Evolutionary conservation across 1,140 invertebrate species (phyloP), one percentile per base, ranked within the genome.

Genomic region (Drosophila murphyi): DNA sequence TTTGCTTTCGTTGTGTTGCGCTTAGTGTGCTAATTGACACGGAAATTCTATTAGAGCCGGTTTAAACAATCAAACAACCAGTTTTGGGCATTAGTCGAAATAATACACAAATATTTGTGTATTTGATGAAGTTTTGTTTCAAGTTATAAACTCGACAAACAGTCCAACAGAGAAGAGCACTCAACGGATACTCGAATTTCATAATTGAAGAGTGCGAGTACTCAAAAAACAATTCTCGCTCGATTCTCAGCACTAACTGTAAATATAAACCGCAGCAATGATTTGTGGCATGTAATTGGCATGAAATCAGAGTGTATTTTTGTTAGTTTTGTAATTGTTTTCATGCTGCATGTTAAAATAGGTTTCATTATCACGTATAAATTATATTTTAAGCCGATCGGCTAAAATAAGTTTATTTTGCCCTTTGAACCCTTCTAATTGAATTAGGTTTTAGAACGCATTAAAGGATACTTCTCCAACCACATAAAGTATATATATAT

Each of bases 1-100:
- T 80, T 88, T 88, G 85, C 83, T 88, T 88, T 88, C 83, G 83
- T 80, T 80, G 60, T 72, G 64, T 41, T 59, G 47, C 60, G 60
- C 64, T 56, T 47, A 63, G 50, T 64, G 67, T 76, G 75, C 85
- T 88, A 88, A 88, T 88, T 88, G 68, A 76, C 80, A 81, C 83
- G 83, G 83, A 88, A 87, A 88, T 80, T 72, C 64, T 55, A 74
- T 74, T 74, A 43, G 62, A 74, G 72, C 72, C 72, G 72, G 72
- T 69, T 72, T 80, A 37, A 47, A 51, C 45, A 63, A 57, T 3
- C 55, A 54, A 39, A 12, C 47, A 71, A 75, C 67, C 72, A 75
- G 72, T 70, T 71, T 70, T 37, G 29, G 41, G 41, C 34, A 69
- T 70, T 61, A 61, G 50, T 48, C n/a, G 37, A 71, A 50, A 51